Conservation (phyloP, 2,113 vertebrate species). For the Anguilla rostrata region DNA sequence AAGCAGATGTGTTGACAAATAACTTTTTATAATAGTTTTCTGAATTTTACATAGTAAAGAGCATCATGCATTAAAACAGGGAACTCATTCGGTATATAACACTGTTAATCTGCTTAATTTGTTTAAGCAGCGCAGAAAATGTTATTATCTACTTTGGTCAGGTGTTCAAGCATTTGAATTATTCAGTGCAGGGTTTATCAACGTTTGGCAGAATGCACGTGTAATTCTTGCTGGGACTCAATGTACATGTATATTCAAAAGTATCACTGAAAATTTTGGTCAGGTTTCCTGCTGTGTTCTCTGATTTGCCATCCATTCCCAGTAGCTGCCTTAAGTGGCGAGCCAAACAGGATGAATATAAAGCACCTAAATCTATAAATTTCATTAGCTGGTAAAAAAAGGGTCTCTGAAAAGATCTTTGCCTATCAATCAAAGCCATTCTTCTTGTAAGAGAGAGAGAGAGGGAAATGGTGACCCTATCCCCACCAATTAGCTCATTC, state of each 20-base stretch:
- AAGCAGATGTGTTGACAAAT: not conserved
- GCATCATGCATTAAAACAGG: not conserved
- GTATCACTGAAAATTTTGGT: not conserved
- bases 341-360: conserved; percentile 26
- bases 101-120: not conserved
- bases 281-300: not conserved
- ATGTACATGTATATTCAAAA: not conserved
- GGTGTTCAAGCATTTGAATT: not conserved
- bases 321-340: not conserved
- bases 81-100: not conserved
- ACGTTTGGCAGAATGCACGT: not conserved
- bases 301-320: not conserved
- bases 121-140: not conserved
- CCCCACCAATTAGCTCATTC: conserved; percentile 23
- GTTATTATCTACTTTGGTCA: not conserved
- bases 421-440: conserved; percentile 13
- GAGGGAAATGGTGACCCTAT: conserved; percentile 1
- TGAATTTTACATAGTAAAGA: not conserved
- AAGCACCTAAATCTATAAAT: conserved; percentile 18
- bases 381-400: conserved; percentile 14
- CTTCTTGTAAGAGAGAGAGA: not conserved
- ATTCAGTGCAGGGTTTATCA: not conserved
- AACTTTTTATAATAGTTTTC: not conserved
- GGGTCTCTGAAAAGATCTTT: conserved; percentile 8
- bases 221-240: not conserved